phyloP scores from a whole-genome alignment of 2,888 invertebrate species.

The Phlogophora meticulosa region DNA sequence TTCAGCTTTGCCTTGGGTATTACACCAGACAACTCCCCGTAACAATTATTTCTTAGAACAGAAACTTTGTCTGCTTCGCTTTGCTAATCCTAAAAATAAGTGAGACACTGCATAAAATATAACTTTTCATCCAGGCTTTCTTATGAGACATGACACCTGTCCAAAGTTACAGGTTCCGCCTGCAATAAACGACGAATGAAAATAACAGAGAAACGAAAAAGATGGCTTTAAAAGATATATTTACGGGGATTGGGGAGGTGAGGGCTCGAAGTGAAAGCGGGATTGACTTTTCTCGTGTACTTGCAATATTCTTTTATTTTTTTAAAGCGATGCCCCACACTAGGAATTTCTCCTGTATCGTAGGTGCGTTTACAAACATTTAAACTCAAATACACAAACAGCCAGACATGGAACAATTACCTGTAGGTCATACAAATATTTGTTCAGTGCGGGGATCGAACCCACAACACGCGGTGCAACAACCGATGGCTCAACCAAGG shows the following conservation, averaged over 20 bases:
- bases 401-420: too few species aligned
- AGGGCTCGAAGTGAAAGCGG: constrained; percentile 16
- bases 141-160: constrained; percentile 47
- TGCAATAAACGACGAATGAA: constrained; percentile 37
- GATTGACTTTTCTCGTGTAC: constrained; percentile 46
- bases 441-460: too few species aligned
- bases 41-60: constrained; percentile 7
- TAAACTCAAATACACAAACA: too few species aligned
- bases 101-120: constrained; percentile 42
- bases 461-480: too few species aligned
- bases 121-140: constrained; percentile 27
- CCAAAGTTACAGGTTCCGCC: constrained; percentile 29
- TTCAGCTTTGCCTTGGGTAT: not conserved
- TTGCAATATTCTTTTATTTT: too few species aligned
- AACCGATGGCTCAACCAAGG: too few species aligned
- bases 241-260: not conserved
- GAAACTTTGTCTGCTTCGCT: constrained; percentile 1
- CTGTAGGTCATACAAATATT: too few species aligned
- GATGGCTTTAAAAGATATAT: constrained; percentile 25
- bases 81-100: constrained; percentile 36
- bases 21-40: not conserved
- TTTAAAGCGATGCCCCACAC: too few species aligned
- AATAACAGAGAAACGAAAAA: constrained; percentile 34
- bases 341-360: too few species aligned
- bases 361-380: too few species aligned